Evolutionary conservation across 2,797 vertebrate species (phyloP).

Genomic region (Aeoliscus strigatus): DNA sequence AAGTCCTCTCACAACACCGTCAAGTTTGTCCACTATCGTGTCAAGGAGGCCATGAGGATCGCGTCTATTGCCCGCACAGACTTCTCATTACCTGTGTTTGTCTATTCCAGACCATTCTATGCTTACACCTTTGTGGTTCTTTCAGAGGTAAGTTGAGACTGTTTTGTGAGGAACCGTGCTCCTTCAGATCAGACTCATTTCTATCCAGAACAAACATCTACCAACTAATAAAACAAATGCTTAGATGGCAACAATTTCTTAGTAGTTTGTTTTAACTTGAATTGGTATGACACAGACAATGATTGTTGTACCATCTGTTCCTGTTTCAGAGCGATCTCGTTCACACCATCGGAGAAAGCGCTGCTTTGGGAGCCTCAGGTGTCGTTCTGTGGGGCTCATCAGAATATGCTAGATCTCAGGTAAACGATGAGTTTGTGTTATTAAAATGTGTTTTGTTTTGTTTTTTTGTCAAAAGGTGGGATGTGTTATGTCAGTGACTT

Average conservation of each 20-base stretch:
- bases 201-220: too few relatives aligned
- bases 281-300: too few relatives aligned
- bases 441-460: too few relatives aligned
- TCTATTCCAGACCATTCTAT: conserved; percentile 90
- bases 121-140: conserved; percentile 83
- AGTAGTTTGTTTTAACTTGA: too few relatives aligned
- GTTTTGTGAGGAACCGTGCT: too few relatives aligned
- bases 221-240: too few relatives aligned
- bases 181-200: too few relatives aligned
- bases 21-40: conserved; percentile 85
- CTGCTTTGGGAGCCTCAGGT: conserved; percentile 78
- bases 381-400: conserved; percentile 87
- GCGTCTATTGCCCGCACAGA: conserved; percentile 79
- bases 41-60: conserved; percentile 87
- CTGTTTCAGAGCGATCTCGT: conserved; percentile 80
- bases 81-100: conserved; percentile 81
- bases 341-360: conserved; percentile 86
- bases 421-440: conserved; percentile 34
- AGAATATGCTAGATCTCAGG: conserved; percentile 73
- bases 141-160: conserved; percentile 78
- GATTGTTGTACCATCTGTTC: too few relatives aligned
- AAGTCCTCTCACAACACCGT: conserved; percentile 82
- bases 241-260: too few relatives aligned
- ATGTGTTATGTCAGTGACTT: not conserved
- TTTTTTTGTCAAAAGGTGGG: too few relatives aligned